Evolutionary conservation across 2,797 vertebrate species (phyloP).

Genomic region (Neostethus bicornis): DNA sequence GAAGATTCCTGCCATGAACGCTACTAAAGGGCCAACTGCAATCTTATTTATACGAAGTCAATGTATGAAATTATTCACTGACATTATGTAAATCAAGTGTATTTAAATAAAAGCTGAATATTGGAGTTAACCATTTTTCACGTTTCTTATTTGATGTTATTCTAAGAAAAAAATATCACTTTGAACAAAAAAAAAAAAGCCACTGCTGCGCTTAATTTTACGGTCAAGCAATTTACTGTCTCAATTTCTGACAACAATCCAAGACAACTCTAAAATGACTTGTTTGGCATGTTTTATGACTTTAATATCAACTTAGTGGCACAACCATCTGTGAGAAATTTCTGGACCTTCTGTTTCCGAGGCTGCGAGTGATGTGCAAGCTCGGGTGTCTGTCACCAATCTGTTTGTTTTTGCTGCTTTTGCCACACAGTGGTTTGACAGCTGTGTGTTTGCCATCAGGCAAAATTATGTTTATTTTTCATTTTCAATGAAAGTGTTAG

Average conservation of each 20-base stretch:
- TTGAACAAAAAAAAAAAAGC: no score
- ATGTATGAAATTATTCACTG: slow-evolving; percentile 13
- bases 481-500: background rate
- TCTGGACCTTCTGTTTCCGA: slow-evolving; percentile 37
- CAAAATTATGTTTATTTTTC: background rate
- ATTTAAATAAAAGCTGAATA: slow-evolving; percentile 24
- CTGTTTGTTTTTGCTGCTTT: background rate
- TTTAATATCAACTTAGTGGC: slow-evolving; percentile 36
- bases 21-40: slow-evolving; percentile 21
- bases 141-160: no score
- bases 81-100: slow-evolving; percentile 24
- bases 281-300: slow-evolving; percentile 23
- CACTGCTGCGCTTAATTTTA: slow-evolving; percentile 13
- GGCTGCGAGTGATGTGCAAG: slow-evolving; percentile 2
- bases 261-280: slow-evolving; percentile 23
- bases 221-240: slow-evolving; percentile 17
- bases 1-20: background rate
- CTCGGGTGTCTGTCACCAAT: background rate
- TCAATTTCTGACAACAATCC: slow-evolving; percentile 20
- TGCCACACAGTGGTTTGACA: background rate
- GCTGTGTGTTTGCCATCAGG: background rate
- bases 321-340: slow-evolving; percentile 42
- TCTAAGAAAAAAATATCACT: no score
- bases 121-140: background rate
- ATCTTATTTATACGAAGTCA: slow-evolving; percentile 21